Base-by-base conservation (phyloP, 1,140 invertebrate genomes). In the Atta cephalotes region DNA sequence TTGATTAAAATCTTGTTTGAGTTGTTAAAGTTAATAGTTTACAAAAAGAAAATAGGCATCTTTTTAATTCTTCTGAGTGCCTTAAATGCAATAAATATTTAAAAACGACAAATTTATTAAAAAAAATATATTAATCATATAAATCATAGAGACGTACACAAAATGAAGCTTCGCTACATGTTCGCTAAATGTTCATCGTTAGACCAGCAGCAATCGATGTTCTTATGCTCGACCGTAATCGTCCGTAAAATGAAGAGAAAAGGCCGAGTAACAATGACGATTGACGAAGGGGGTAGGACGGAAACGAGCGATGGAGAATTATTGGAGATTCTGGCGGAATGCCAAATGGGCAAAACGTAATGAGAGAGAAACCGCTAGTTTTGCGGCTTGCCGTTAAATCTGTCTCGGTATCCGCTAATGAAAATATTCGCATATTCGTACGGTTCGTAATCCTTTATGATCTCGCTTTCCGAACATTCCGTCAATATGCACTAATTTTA, bases 401-500 rank as follows among this genome's bases (percentile, higher is more conserved):
- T 51, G 16, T 45, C 2, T 51, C 70, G 31, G 63, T 35, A 12
- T 51, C 87, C 58, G 71, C 78, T 90, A 89, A 90, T 90, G 85
- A 74, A 87, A 89, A 89, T 60, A 63, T 49, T 72, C 84, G 31
- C 58, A 10, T 49, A 49, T 49, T 49, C 14, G n/a, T 45, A 25
- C 21, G 56, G n/a, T 56, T 72, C 45, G 6, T 84, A 35, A 25
- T 6, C n/a, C 56, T 89, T 82, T 87, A 66, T 28, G 62, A 16
- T 21, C 1, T 21, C 25, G 78, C 72, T 85, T 87, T 70, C 87
- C 87, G 25, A 84, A 89, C 85, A 90, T 85, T 79, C 66, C 68
- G 21, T 60, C 70, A 31, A 90, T 90, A 85, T 45, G 77, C 66
- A 66, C 62, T 85, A 89, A 90, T 89, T 90, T 85, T 89, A 90